These are phyloP conservation scores for Sorex fumeus DNA, from an alignment of 2,113 vertebrate genomes.

Conservation along the genomic window DNA sequence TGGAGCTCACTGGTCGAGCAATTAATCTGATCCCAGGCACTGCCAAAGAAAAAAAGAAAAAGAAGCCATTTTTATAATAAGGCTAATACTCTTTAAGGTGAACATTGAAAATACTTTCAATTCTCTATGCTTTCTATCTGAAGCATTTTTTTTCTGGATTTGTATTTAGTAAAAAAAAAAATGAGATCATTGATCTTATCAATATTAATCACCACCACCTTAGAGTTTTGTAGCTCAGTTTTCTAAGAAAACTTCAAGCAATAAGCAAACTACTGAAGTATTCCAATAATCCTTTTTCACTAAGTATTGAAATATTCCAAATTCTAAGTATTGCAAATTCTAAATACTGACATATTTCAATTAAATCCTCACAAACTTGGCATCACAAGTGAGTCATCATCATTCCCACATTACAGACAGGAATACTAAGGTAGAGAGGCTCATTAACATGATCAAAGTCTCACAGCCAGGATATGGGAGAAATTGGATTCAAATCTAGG, in stretches of 20 bases:
- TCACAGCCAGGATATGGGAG: not conserved
- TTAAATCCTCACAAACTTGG: not conserved
- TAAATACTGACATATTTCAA: not conserved
- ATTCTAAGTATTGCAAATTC: slow-evolving; percentile 22
- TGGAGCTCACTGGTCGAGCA: too few relatives aligned
- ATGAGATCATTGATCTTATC: slow-evolving; percentile 27
- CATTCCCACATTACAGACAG: not conserved
- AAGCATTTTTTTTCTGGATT: slow-evolving; percentile 33
- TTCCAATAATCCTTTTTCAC: too few relatives aligned
- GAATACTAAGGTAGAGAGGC: not conserved
- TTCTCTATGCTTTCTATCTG: slow-evolving; percentile 20
- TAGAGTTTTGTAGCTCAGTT: slow-evolving; percentile 31
- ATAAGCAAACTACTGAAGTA: not conserved
- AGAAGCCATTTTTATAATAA: not conserved
- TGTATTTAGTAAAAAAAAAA: slow-evolving; percentile 50
- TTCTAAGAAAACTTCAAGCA: slow-evolving; percentile 52
- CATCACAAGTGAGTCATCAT: not conserved
- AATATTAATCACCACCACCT: not conserved
- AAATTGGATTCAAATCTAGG: not conserved
- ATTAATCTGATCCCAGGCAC: too few relatives aligned
- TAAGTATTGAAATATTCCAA: not conserved
- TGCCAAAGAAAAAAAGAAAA: not conserved
- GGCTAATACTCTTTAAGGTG: slow-evolving; percentile 8
- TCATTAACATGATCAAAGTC: slow-evolving; percentile 12
- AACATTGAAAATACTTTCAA: not conserved